Percentiles rank a stretch among this genome's conserved stretches.
Conservation (phyloP, 2,888 invertebrate genomes). For the Ariolimax columbianus region DNA sequence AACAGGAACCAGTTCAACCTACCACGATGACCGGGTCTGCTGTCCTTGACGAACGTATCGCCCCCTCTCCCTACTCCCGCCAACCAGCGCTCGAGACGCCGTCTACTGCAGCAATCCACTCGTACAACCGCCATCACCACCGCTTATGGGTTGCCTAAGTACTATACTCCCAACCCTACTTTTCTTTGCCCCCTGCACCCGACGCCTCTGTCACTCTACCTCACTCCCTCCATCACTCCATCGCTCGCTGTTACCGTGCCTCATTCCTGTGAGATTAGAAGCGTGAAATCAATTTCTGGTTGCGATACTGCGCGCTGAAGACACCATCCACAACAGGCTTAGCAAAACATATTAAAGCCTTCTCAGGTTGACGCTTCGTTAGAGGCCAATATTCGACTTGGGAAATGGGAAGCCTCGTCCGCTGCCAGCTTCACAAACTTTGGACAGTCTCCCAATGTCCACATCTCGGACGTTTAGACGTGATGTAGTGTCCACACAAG, state of each 20-base stretch:
- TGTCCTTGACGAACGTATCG: too few species aligned
- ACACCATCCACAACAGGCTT: neutral
- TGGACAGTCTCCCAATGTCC: neutral
- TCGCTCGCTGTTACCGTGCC: neutral
- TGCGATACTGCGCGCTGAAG: neutral
- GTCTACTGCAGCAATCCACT: neutral
- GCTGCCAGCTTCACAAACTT: neutral
- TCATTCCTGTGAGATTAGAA: conserved; percentile 4
- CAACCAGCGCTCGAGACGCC: neutral
- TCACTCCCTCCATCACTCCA: neutral
- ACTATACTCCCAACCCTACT: neutral
- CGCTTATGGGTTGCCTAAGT: neutral
- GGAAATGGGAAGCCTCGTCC: neutral
- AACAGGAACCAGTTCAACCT: too few species aligned
- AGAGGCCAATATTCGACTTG: neutral
- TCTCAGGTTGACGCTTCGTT: neutral
- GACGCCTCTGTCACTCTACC: neutral
- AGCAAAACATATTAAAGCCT: conserved; percentile 18
- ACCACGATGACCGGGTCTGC: too few species aligned
- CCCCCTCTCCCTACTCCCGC: too few species aligned
- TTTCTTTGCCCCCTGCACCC: neutral
- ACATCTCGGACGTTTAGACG: neutral
- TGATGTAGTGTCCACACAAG: neutral
- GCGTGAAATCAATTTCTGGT: conserved; percentile 17
- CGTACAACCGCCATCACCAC: neutral